Percentiles rank a stretch among this genome's conserved stretches.
Conservation (phyloP, 2,797 vertebrate genomes). For the Gallinago solitaria region DNA sequence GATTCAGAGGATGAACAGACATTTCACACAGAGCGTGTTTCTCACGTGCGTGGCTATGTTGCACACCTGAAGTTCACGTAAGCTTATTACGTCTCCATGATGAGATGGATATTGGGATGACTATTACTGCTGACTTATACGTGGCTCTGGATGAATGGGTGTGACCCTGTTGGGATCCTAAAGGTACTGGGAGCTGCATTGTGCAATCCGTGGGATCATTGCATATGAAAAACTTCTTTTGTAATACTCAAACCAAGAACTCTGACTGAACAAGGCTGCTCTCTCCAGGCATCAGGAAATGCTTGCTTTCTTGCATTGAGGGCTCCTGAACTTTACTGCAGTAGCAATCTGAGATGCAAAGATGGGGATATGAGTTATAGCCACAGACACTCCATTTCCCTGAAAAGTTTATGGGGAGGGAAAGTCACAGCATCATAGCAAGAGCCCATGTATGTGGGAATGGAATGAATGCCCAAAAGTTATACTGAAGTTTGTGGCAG, state of each 20-base stretch:
- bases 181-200: neutral
- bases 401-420: neutral
- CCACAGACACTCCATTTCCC: neutral
- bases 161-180: neutral
- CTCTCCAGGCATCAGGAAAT: neutral
- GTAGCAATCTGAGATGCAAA: neutral
- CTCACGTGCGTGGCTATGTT: neutral
- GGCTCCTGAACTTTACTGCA: neutral
- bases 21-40: fast-evolving
- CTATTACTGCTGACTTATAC: neutral
- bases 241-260: neutral
- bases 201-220: neutral
- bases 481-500: neutral
- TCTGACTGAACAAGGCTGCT: neutral
- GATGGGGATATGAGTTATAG: neutral
- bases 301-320: neutral
- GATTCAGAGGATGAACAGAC: neutral
- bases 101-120: neutral
- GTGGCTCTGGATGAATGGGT: neutral
- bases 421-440: neutral
- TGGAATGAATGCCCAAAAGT: neutral
- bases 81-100: neutral
- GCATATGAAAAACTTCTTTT: neutral
- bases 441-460: neutral
- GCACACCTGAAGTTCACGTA: neutral